Evolutionary conservation across 2,113 vertebrate genomes (phyloP).

Genomic region (Callipepla californica): DNA sequence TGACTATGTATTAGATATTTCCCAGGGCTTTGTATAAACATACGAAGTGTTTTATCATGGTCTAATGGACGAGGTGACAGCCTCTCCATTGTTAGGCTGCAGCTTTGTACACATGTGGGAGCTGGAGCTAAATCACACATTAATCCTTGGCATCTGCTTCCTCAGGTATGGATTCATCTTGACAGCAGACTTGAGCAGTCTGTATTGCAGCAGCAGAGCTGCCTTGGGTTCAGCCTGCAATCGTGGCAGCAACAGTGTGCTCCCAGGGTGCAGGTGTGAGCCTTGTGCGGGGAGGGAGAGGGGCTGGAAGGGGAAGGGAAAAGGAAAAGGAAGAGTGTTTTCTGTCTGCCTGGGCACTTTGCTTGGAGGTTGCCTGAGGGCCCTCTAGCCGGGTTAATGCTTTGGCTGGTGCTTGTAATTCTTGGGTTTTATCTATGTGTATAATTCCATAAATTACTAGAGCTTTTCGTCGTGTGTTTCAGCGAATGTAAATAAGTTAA

Average conservation of each 20-base stretch:
- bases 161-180: too few species aligned
- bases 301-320: rapidly evolving
- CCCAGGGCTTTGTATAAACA: not conserved
- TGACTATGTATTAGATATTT: not conserved
- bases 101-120: rapidly evolving
- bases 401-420: not conserved
- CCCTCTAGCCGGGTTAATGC: rapidly evolving
- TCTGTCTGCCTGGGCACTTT: rapidly evolving
- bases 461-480: not conserved
- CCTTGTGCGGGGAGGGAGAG: rapidly evolving
- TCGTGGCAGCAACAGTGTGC: too few species aligned
- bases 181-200: too few species aligned
- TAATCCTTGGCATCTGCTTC: rapidly evolving
- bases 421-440: rapidly evolving
- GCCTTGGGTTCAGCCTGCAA: too few species aligned
- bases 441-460: not conserved
- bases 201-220: too few species aligned
- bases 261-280: too few species aligned
- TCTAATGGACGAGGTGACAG: rapidly evolving
- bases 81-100: rapidly evolving
- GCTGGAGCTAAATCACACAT: not conserved
- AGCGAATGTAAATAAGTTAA: not conserved
- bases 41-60: rapidly evolving
- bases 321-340: rapidly evolving
- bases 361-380: not conserved